These are phyloP conservation scores for Macaca mulatta DNA, from an alignment of 2,113 vertebrate genomes.

Conservation along the genomic window DNA sequence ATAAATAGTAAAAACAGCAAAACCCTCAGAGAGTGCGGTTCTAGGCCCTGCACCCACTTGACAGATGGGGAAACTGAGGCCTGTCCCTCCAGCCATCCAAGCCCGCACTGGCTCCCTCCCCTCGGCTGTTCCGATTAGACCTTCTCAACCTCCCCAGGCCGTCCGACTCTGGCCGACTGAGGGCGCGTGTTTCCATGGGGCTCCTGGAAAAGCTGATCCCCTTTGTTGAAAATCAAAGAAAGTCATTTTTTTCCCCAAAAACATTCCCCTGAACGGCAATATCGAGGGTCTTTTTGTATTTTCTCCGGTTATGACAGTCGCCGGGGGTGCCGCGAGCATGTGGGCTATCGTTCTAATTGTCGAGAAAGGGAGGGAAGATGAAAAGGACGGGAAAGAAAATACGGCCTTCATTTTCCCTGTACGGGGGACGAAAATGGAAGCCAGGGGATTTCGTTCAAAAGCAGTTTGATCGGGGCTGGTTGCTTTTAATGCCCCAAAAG, in stretches of 20 bases:
- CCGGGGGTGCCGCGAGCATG: neutral
- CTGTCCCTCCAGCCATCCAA: accelerated
- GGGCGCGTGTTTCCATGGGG: slow-evolving; percentile 53
- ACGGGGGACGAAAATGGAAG: neutral
- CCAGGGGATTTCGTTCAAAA: neutral
- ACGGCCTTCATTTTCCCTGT: neutral
- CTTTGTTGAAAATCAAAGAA: slow-evolving; percentile 68
- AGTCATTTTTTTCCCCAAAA: slow-evolving; percentile 49
- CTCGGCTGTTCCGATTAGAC: slow-evolving; percentile 54
- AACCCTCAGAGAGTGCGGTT: neutral
- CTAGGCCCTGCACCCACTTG: neutral
- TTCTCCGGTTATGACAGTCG: neutral
- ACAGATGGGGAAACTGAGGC: neutral
- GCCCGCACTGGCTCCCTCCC: neutral
- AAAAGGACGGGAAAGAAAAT: accelerated
- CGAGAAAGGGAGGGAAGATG: neutral
- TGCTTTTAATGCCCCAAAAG: neutral
- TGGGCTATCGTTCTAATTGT: neutral
- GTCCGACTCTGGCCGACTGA: slow-evolving; percentile 59
- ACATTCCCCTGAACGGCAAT: slow-evolving; percentile 27
- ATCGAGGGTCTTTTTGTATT: slow-evolving; percentile 17
- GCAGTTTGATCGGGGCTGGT: neutral
- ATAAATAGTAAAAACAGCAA: neutral
- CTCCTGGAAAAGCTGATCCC: slow-evolving; percentile 74
- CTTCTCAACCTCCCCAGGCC: slow-evolving; percentile 32